Percentiles rank a stretch among this genome's conserved stretches.
Evolutionary conservation across 2,113 vertebrate genomes (phyloP).

Genomic region (Semnopithecus entellus): DNA sequence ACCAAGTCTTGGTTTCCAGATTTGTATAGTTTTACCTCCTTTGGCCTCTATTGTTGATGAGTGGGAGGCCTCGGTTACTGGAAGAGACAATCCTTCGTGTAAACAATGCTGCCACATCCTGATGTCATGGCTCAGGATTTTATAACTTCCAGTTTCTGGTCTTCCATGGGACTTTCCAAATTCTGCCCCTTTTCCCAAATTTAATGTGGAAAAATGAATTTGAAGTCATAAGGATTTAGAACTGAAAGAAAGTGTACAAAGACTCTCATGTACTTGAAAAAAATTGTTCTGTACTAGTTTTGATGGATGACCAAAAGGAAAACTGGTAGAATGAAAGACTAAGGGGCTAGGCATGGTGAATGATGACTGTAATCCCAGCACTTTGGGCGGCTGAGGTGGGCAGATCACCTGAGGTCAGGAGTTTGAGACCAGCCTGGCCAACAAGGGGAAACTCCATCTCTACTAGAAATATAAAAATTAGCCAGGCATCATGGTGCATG

Average conservation of each 20-base stretch:
- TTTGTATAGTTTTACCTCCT: not conserved
- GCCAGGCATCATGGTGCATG: too few relatives aligned
- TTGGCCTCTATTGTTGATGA: not conserved
- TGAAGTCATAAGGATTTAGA: not conserved
- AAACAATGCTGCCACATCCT: slow-evolving; percentile 69
- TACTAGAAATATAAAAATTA: too few relatives aligned
- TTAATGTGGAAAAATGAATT: slow-evolving; percentile 3
- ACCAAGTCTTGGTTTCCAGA: not conserved
- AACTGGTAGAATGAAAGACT: not conserved
- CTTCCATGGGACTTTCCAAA: slow-evolving; percentile 82
- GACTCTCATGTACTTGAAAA: not conserved
- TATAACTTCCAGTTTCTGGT: slow-evolving; percentile 76
- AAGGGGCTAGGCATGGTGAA: too few relatives aligned
- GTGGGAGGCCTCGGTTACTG: slow-evolving; percentile 66
- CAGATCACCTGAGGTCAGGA: too few relatives aligned
- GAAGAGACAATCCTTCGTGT: slow-evolving; percentile 69
- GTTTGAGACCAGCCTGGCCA: too few relatives aligned
- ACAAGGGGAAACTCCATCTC: too few relatives aligned
- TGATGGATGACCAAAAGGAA: not conserved
- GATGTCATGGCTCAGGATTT: slow-evolving; percentile 73
- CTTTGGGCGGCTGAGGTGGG: too few relatives aligned
- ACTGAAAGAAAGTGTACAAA: fast-evolving
- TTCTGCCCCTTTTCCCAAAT: slow-evolving; percentile 43
- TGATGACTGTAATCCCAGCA: too few relatives aligned
- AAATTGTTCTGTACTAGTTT: fast-evolving